Evolutionary conservation across 2,888 invertebrate species (phyloP).

Genomic region (Oxyteleia sp.): DNA sequence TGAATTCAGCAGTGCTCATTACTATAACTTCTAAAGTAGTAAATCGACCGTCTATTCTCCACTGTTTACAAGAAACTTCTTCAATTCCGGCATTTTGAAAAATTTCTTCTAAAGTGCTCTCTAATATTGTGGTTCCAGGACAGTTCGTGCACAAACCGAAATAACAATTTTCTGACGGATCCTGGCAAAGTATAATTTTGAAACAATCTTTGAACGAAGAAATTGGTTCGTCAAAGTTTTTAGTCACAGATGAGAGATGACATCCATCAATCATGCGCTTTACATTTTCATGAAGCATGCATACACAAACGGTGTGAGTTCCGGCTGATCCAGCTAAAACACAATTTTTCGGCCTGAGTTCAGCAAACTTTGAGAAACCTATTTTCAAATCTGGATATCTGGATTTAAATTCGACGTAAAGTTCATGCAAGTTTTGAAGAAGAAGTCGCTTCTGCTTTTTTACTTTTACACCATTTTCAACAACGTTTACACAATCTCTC

Average conservation of each 20-base stretch:
- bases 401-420: conserved; percentile 22
- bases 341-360: conserved; percentile 52
- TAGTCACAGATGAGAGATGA: not conserved
- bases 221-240: no score
- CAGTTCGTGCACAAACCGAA: not conserved
- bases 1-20: conserved; percentile 2
- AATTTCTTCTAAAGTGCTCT: not conserved
- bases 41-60: not conserved
- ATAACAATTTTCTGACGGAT: conserved; percentile 4
- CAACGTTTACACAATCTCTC: conserved; percentile 53
- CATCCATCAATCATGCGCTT: not conserved
- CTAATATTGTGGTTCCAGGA: not conserved
- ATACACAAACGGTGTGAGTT: not conserved
- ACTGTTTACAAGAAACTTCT: conserved; percentile 1
- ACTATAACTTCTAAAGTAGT: conserved; percentile 7
- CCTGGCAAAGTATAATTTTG: not conserved
- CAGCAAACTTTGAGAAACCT: conserved; percentile 60
- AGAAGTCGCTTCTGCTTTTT: conserved; percentile 42
- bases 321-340: conserved; percentile 24
- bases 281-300: not conserved
- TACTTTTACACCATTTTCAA: conserved; percentile 29
- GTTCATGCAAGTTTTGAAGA: conserved; percentile 33
- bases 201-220: no score
- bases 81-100: not conserved
- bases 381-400: conserved; percentile 43